Percentiles rank a stretch among this genome's conserved stretches.
Evolutionary conservation across 2,888 invertebrate genomes (phyloP).

Genomic region (Sipha maydis): DNA sequence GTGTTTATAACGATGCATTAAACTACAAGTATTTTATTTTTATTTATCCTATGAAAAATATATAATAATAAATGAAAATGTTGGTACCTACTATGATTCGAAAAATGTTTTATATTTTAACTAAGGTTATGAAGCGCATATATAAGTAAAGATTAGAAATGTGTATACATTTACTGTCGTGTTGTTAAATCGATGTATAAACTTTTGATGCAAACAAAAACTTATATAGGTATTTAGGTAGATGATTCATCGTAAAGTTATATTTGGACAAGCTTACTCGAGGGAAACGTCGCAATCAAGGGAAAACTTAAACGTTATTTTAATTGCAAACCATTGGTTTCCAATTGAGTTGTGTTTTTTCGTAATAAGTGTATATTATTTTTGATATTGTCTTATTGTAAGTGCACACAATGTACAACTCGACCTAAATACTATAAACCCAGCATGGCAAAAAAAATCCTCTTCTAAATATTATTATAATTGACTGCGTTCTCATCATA

Average conservation of each 20-base stretch:
- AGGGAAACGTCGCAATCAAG: not conserved
- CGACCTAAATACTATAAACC: too few relatives aligned
- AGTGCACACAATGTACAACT: not conserved
- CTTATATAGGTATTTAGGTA: not conserved
- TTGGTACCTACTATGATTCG: not conserved
- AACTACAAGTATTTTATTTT: too few relatives aligned
- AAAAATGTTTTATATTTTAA: not conserved
- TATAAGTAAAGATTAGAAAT: not conserved
- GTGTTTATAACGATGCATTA: too few relatives aligned
- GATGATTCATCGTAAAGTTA: slow-evolving; percentile 24
- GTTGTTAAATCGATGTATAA: slow-evolving; percentile 19
- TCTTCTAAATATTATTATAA: not conserved
- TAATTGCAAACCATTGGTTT: slow-evolving; percentile 16
- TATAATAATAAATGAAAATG: too few relatives aligned
- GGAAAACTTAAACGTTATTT: slow-evolving; percentile 25
- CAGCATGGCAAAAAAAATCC: not conserved
- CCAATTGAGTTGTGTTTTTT: not conserved
- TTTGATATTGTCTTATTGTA: not conserved
- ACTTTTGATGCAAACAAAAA: slow-evolving; percentile 23
- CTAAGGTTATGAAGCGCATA: not conserved
- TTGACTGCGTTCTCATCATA: not conserved
- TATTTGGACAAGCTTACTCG: slow-evolving; percentile 31
- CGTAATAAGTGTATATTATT: not conserved
- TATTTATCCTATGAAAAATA: too few relatives aligned
- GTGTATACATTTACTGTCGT: not conserved